Evolutionary conservation across 1,140 invertebrate species (phyloP).

Genomic region (Drosophila bocki): DNA sequence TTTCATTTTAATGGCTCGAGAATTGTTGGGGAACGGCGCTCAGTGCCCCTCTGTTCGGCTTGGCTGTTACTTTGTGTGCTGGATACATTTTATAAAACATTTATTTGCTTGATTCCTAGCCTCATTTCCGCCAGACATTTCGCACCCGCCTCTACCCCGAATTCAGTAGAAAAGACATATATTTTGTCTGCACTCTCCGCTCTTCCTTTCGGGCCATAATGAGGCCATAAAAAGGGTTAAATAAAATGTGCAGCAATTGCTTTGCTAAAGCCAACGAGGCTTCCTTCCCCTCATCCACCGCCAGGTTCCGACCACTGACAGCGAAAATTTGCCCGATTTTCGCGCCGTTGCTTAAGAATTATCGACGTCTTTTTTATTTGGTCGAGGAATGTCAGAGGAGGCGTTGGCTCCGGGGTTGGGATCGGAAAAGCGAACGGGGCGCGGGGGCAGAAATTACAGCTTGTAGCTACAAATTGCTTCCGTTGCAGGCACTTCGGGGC

Average conservation of each 20-base stretch:
- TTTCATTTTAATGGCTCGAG: conserved; percentile 78
- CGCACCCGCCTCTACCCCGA: conserved; percentile 36
- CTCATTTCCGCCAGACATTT: conserved; percentile 76
- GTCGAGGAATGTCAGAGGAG: conserved; percentile 43
- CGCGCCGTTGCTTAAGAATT: conserved; percentile 78
- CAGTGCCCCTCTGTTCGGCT: conserved; percentile 13
- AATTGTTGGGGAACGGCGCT: conserved; percentile 42
- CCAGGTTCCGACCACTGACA: conserved; percentile 55
- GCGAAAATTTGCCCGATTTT: conserved; percentile 80
- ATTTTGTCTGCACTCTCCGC: conserved; percentile 48
- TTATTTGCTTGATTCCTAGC: conserved; percentile 83
- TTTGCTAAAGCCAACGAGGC: conserved; percentile 57
- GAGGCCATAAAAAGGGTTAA: conserved; percentile 84
- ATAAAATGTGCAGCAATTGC: conserved; percentile 83
- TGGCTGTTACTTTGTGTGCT: conserved; percentile 56
- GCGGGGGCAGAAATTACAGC: conserved; percentile 71
- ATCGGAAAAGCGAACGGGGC: neutral
- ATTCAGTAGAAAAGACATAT: conserved; percentile 64
- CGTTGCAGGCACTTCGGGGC: conserved; percentile 75
- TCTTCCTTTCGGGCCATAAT: conserved; percentile 56
- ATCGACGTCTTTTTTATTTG: conserved; percentile 74
- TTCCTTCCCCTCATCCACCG: neutral
- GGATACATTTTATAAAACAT: conserved; percentile 83
- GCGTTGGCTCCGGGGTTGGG: conserved; percentile 36
- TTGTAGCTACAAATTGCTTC: conserved; percentile 84